Percentiles rank a stretch among this genome's conserved stretches.
Conservation (phyloP, 1,140 invertebrate genomes). For the Glossosoma conforme region DNA sequence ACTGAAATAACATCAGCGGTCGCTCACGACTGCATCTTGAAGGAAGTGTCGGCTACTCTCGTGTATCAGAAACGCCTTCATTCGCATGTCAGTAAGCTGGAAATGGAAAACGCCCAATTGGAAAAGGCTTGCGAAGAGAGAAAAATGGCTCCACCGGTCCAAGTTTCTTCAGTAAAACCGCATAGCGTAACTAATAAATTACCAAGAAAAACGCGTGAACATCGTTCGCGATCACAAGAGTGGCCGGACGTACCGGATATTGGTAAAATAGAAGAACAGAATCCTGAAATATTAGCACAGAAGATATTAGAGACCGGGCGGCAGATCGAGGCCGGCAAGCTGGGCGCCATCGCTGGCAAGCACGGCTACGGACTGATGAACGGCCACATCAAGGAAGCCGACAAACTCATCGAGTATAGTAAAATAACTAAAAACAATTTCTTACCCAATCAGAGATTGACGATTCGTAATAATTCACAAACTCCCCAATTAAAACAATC, state of each 20-base stretch:
- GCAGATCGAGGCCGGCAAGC: constrained; percentile 78
- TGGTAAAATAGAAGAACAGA: constrained; percentile 86
- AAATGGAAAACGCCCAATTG: constrained; percentile 68
- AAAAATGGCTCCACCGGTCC: constrained; percentile 53
- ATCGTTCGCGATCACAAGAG: constrained; percentile 75
- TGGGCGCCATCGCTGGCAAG: constrained; percentile 35
- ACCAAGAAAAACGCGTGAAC: constrained; percentile 63
- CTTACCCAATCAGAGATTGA: constrained; percentile 10
- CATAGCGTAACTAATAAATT: constrained; percentile 45
- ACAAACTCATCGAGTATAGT: constrained; percentile 37
- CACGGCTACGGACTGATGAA: constrained; percentile 42
- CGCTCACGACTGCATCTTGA: constrained; percentile 73
- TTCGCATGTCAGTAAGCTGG: constrained; percentile 67
- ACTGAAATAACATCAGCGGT: constrained; percentile 58
- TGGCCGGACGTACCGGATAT: constrained; percentile 87
- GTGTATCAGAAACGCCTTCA: constrained; percentile 76
- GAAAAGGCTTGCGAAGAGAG: constrained; percentile 64
- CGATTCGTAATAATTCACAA: constrained; percentile 36
- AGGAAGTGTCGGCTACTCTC: constrained; percentile 79
- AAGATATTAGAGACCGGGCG: constrained; percentile 85
- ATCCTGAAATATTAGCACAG: constrained; percentile 81
- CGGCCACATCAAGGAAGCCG: constrained; percentile 41
- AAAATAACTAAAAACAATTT: constrained; percentile 25
- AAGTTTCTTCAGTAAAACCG: constrained; percentile 45
- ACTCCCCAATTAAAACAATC: constrained; percentile 36